phyloP scores from a whole-genome alignment of 2,888 invertebrate genomes.

The Aphrophora alni region DNA sequence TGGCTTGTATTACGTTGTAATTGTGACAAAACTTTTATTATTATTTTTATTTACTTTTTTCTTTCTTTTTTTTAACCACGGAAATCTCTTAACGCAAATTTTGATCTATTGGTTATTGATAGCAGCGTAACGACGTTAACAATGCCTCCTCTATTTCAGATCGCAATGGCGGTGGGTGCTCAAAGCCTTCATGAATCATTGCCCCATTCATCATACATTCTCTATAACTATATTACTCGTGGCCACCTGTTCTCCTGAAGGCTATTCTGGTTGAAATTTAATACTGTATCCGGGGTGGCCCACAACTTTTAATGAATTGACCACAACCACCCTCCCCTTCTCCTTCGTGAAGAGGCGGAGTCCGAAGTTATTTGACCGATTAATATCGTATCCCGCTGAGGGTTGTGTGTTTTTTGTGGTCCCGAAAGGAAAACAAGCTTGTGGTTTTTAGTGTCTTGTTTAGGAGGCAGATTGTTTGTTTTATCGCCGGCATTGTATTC shows the following conservation, averaged over 20 bases:
- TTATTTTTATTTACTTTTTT: no score
- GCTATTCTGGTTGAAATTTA: slow-evolving; percentile 4
- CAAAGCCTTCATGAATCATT: neutral
- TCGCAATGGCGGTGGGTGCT: neutral
- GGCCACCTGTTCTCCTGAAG: slow-evolving; percentile 6
- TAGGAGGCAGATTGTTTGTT: neutral
- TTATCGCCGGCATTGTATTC: neutral
- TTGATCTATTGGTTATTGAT: no score
- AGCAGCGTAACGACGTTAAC: neutral
- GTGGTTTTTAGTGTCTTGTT: slow-evolving; percentile 5
- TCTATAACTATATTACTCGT: neutral
- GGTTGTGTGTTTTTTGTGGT: slow-evolving; percentile 9
- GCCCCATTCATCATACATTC: slow-evolving; percentile 2
- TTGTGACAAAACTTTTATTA: no score
- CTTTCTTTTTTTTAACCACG: no score
- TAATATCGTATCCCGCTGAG: slow-evolving; percentile 6
- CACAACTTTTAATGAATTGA: neutral
- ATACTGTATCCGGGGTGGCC: neutral
- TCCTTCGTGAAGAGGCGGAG: neutral
- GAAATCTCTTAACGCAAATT: no score
- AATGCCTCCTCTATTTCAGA: neutral
- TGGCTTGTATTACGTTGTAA: no score
- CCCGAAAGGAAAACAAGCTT: neutral
- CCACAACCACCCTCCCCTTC: neutral
- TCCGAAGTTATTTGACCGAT: neutral